Base-by-base conservation (phyloP, 1,140 invertebrate species). In the Eriocheir sinensis region DNA sequence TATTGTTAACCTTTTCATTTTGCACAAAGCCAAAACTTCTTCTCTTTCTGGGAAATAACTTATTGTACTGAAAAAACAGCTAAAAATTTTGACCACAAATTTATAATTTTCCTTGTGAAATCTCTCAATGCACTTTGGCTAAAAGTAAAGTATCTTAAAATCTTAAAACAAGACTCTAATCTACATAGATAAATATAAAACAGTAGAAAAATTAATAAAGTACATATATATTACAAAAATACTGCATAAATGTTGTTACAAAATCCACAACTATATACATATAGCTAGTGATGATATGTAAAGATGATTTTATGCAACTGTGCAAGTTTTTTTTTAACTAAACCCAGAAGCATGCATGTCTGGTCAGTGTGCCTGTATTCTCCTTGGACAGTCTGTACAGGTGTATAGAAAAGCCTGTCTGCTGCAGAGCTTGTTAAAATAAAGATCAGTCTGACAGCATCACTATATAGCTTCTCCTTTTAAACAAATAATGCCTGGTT, bases 151-250 rank as follows among this genome's bases (percentile, higher is more conserved):
- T n/a, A n/a, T 72, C 60, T n/a, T n/a, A 72, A n/a, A n/a, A n/a
- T 72, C 60, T n/a, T 21, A n/a, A 72, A 72, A 72, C 21, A 72
- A 21, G n/a, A 72, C 60, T 8, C 27, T 72, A 72, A n/a, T n/a
- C 60, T 72, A 72, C 60, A 2, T 72, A 72, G 6, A 0, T 72
- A 4, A 72, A 72, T 72, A 72, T 72, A 72, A 72, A 72, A 72
- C 27, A 72, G 60, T 72, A 72, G 60, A 72, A 72, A n/a, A 72
- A 72, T 72, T 21, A 72, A 72, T 72, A 72, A n/a, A 72, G 27
- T 72, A 72, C n/a, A n/a, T 72, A n/a, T n/a, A 30, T 89, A 89
- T 89, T 89, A 89, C 8, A 89, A n/a, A 89, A 41, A 53, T 53
- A 89, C 30, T n/a, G 60, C 27, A 72, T 30, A 89, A 41, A 17